Base-by-base conservation (phyloP, 2,888 invertebrate species). In the Megastigmus dorsalis region DNA sequence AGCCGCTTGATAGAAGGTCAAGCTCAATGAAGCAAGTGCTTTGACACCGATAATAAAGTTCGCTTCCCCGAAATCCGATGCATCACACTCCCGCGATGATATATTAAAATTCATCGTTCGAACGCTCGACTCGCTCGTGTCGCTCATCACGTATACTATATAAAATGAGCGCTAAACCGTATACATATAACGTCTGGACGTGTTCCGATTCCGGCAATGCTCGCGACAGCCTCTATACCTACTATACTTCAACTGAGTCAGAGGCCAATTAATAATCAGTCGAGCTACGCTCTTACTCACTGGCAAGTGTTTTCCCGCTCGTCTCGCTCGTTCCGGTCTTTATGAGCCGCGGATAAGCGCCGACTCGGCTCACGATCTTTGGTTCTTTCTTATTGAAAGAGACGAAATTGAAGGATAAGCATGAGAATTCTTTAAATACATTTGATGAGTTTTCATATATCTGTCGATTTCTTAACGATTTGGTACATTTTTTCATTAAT, bases 51-150 rank as follows among this genome's bases (percentile, higher is more conserved):
- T 41, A 38, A 52, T 15, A n/a, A 52, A 57, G 18, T 28, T 45
- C 28, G 18, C 23, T 71, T 71, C 68, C 30, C 18, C 38, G 68
- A 69, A 45, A 69, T 41, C 50, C 48, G 50, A 63, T 63, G 70
- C 63, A 71, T 62, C 55, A 62, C 6, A 10, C n/a, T 38, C 5
- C 48, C 2, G 26, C 38, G 38, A 38, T 38, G n/a, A 13, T 30
- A 36, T 15, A 30, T 70, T 70, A 55, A 70, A 70, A 70, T 70
- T 70, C 70, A 62, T 23, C 43, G 54, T 30, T 7, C 70, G 70
- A 30, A 20, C 41, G 26, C 7, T 3, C n/a, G 18, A 18, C 7
- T 3, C n/a, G 18, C 18, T 50, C 54, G 60, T 45, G 52, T 45
- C 30, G 20, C 20, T 54, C 52, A 30, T 60, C 70, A 63, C 69